phyloP scores from a whole-genome alignment of 2,888 invertebrate genomes.

The Agrochola lychnidis region DNA sequence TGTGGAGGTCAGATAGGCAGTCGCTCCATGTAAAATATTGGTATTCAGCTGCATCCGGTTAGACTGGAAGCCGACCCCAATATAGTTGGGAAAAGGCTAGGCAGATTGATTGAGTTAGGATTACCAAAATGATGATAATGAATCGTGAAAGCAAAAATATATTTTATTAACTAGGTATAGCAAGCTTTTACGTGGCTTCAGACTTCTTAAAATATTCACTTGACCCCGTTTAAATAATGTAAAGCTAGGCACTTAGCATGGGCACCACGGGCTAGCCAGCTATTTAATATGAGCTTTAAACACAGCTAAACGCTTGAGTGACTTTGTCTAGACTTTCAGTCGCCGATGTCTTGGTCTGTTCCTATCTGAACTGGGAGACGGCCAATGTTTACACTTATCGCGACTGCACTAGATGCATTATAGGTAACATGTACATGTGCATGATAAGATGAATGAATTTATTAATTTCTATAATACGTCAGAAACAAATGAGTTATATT shows the following conservation, averaged over 20 bases:
- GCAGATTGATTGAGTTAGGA: no score
- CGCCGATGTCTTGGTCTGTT: constrained; percentile 47
- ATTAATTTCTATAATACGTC: neutral
- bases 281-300: constrained; percentile 53
- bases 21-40: no score
- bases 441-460: neutral
- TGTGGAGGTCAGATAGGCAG: no score
- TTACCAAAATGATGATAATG: no score
- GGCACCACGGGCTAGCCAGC: constrained; percentile 10
- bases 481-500: neutral
- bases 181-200: neutral
- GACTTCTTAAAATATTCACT: constrained; percentile 16
- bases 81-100: no score
- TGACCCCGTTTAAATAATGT: constrained; percentile 24
- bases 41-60: no score
- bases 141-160: neutral
- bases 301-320: constrained; percentile 45
- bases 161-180: neutral
- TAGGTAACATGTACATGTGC: neutral
- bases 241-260: constrained; percentile 17
- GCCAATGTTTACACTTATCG: constrained; percentile 48
- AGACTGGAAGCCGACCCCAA: no score
- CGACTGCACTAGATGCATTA: constrained; percentile 7
- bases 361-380: constrained; percentile 37
- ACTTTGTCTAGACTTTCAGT: constrained; percentile 64